Evolutionary conservation across 35 echinoderm and acorn worm species (phyloP).

Genomic region (Ophioderma brevispina): DNA sequence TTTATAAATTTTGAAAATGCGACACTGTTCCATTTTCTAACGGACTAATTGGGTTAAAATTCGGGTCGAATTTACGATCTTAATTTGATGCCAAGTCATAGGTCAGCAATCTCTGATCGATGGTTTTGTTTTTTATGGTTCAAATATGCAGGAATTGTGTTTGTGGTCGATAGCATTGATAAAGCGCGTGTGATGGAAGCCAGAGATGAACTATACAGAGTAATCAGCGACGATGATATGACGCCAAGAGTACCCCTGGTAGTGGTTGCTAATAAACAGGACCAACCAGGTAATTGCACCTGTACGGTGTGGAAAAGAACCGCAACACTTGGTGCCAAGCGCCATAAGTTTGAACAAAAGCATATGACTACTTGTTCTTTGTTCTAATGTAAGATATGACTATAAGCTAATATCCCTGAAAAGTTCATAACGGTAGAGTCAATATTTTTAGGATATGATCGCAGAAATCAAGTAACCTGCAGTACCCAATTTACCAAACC

Average conservation of each 20-base stretch:
- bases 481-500: too few relatives aligned
- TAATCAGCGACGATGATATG: constrained; percentile 76
- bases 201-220: constrained; percentile 77
- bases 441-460: too few relatives aligned
- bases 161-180: constrained; percentile 89
- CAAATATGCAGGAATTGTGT: constrained; percentile 88
- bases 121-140: not conserved
- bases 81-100: not conserved
- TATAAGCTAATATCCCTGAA: too few relatives aligned
- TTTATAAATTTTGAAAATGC: not conserved
- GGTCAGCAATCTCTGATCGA: not conserved
- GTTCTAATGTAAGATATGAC: too few relatives aligned
- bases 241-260: constrained; percentile 75
- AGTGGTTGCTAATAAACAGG: constrained; percentile 93
- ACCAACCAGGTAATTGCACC: constrained; percentile 83
- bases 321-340: too few relatives aligned
- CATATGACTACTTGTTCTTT: too few relatives aligned
- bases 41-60: not conserved
- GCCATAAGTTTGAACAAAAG: too few relatives aligned
- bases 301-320: too few relatives aligned
- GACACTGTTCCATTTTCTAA: not conserved
- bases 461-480: too few relatives aligned
- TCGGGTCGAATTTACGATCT: not conserved
- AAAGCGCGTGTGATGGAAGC: constrained; percentile 70
- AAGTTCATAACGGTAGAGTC: too few relatives aligned